Evolutionary conservation across 2,797 vertebrate species (phyloP), one percentile per base, ranked within the genome.

Genomic region (Heterohyrax brucei): DNA sequence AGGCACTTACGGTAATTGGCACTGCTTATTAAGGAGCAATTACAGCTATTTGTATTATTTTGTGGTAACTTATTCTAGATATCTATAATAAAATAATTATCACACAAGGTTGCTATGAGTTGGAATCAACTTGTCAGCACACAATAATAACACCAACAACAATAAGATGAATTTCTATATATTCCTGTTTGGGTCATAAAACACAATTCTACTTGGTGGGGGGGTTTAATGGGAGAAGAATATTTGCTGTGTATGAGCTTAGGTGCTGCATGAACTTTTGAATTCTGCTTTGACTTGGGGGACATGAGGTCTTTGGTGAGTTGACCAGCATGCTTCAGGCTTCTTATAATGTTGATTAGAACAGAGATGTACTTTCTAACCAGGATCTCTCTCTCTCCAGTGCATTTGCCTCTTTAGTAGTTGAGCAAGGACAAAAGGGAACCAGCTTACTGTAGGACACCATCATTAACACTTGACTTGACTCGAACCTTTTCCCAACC

Each of bases 121-220:
- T 3, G 18, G 28, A 66, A 66, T 28, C 5, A 1, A 66, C 64
- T 30, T 30, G 64, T 9, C 3, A 12, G 13, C 12, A 30, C 28
- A 73, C 70, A 44, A 16, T 39, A 73, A 73, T 19, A 10, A 73
- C 70, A 39, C 39, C 18, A 44, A 44, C 16, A 72, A 64, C 46
- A 81, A 50, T 79, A 83, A 86, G 80, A 61, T 72, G 50, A 68
- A 88, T 80, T 89, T 90, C 62, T 87, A 16, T 61, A 19, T 53
- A n/a, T 46, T 82, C 68, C 24, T 90, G 9, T 59, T 89, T 72
- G 86, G 87, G 26, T 76, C 79, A 87, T 72, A 78, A 86, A 79
- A 39, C 4, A 78, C 84, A 46, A 53, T 79, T 89, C 93, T 75
- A 72, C 66, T 78, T 70, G 56, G 77, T 70, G 56, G 77, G 64